Evolutionary conservation across 2,797 vertebrate species (phyloP).

Genomic region (Sphaeramia orbicularis): DNA sequence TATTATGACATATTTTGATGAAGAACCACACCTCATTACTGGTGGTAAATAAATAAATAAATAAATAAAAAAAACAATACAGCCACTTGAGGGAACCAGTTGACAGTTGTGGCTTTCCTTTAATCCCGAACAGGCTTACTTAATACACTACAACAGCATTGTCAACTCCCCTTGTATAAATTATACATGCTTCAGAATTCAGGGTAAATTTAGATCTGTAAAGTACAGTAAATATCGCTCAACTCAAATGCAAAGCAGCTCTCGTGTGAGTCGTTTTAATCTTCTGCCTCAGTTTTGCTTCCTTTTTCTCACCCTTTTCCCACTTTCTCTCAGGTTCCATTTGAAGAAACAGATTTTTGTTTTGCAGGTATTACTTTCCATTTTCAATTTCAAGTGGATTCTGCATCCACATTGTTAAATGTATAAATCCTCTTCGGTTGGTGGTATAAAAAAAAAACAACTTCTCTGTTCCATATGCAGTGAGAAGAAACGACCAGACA

Average conservation of each 20-base stretch:
- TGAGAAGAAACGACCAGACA: constrained; percentile 70
- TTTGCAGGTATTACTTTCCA: constrained; percentile 83
- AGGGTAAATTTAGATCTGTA: constrained; percentile 43
- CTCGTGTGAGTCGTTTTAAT: constrained; percentile 86
- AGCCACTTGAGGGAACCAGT: background rate
- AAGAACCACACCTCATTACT: too few species aligned
- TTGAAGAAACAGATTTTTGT: constrained; percentile 84
- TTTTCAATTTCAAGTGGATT: constrained; percentile 87
- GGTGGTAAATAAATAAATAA: background rate
- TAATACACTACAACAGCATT: constrained; percentile 2
- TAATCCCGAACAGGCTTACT: background rate
- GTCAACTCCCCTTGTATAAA: constrained; percentile 15
- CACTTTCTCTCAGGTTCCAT: constrained; percentile 68
- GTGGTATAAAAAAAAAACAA: constrained; percentile 66
- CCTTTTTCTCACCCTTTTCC: constrained; percentile 24
- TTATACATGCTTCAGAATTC: constrained; percentile 8
- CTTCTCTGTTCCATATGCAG: constrained; percentile 27
- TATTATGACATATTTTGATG: too few species aligned
- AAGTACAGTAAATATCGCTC: constrained; percentile 80
- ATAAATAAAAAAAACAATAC: background rate
- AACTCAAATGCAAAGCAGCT: constrained; percentile 85
- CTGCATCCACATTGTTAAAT: constrained; percentile 63
- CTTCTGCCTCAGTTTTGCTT: constrained; percentile 66
- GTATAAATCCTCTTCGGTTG: constrained; percentile 50
- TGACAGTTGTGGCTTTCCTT: too few species aligned